phyloP scores from a whole-genome alignment of 1,140 invertebrate species.

The Drosophila biarmipes region DNA sequence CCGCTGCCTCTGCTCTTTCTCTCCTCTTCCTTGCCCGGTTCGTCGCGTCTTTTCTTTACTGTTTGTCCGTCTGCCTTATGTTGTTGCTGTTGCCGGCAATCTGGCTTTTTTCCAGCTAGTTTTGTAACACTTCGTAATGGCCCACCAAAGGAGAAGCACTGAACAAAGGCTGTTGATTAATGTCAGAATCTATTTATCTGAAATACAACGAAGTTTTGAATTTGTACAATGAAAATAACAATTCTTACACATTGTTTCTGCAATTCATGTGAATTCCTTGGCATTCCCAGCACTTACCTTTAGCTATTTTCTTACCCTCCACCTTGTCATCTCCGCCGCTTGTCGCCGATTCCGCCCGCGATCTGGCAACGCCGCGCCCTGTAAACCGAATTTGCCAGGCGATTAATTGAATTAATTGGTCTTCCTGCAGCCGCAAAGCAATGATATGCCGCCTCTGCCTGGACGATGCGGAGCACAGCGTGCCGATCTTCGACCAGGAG shows the following conservation, averaged over 20 bases:
- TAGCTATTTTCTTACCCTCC: neutral
- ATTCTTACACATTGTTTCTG: no score
- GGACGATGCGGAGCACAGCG: slow-evolving; percentile 41
- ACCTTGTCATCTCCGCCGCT: slow-evolving; percentile 3
- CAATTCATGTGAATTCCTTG: no score
- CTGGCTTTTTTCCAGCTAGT: slow-evolving; percentile 1
- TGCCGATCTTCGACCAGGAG: slow-evolving; percentile 35
- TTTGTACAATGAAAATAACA: no score
- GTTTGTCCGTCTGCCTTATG: neutral
- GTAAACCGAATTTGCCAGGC: slow-evolving; percentile 10
- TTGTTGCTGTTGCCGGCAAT: neutral
- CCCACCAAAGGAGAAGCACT: no score
- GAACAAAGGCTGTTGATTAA: no score
- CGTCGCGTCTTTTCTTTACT: slow-evolving; percentile 1
- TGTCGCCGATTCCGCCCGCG: neutral
- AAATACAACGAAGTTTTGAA: no score
- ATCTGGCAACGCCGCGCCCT: slow-evolving; percentile 4
- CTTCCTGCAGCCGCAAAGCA: neutral
- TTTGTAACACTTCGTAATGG: neutral
- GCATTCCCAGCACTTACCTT: neutral
- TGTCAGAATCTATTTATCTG: no score
- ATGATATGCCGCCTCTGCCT: slow-evolving; percentile 55
- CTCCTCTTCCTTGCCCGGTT: neutral
- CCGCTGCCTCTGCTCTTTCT: neutral
- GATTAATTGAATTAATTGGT: slow-evolving; percentile 17